Base-by-base conservation (phyloP, 2,888 invertebrate genomes). In the Meghimatium bilineatum region DNA sequence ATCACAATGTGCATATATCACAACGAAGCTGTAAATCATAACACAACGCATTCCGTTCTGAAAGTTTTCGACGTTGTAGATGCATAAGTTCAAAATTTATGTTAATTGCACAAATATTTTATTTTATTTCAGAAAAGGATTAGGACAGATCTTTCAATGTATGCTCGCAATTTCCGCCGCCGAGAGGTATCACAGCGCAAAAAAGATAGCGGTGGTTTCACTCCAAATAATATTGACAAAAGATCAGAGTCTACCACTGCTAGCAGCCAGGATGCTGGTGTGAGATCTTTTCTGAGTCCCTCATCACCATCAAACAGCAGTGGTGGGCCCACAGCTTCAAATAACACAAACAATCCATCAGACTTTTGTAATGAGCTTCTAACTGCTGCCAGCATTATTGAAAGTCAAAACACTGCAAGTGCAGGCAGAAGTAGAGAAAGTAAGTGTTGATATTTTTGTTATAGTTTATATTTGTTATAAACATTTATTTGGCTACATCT, bases 341-440 rank as follows among this genome's bases (percentile, higher is more conserved):
- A 49, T n/a, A 34, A n/a, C 34, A 77, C 52, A 63, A 74, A 32
- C 49, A 83, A 83, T 38, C 69, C 84, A 29, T 79, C 82, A 34
- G 82, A 85, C 75, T 85, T 85, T 52, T 85, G 85, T 72, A 86
- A 86, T 76, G 86, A 86, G 80, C 84, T 86, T 14, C 69, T 86
- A 66, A 82, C 86, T n/a, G 86, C 86, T 29, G 86, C 86, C 56
- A 86, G 85, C 77, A 84, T 86, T 52, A 86, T 86, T 66, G 86
- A 86, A 49, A 86, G 86, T 69, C 84, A 84, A 38, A 83, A 83
- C 38, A 76, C 80, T 38, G 69, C 84, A 20, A 75, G 69, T 66
- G 80, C 49, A 29, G 36, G 32, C 17, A 72, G 80, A 29, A 84
- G 66, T 67, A 38, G 76, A 12, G 84, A 83, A 44, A 56, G 83